A percentile compares a stretch with the other conserved stretches of the same genome.
These are phyloP conservation scores for Leptinotarsa lineolata DNA, from an alignment of 1,140 invertebrate species.

Conservation along the genomic window DNA sequence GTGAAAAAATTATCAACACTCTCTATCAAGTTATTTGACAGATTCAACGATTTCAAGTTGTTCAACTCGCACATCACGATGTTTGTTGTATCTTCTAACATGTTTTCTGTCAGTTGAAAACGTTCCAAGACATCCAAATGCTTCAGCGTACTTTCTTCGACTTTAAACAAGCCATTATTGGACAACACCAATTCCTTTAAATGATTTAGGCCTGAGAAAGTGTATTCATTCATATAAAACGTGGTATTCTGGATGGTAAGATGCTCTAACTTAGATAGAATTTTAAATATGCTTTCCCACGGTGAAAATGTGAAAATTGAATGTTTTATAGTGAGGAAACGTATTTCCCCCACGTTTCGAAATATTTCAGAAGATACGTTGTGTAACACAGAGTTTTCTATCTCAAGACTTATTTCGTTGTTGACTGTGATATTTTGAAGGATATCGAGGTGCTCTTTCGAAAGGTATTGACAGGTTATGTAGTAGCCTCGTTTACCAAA, in stretches of 20 bases:
- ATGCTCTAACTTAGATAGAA: slow-evolving; percentile 33
- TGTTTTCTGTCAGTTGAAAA: slow-evolving; percentile 44
- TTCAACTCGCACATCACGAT: slow-evolving; percentile 41
- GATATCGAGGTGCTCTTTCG: slow-evolving; percentile 38
- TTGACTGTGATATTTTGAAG: slow-evolving; percentile 45
- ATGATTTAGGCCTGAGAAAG: slow-evolving; percentile 35
- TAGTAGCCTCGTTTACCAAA: slow-evolving; percentile 50
- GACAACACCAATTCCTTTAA: slow-evolving; percentile 41
- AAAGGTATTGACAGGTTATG: slow-evolving; percentile 46
- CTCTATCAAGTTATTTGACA: slow-evolving; percentile 34
- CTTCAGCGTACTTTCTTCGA: slow-evolving; percentile 34
- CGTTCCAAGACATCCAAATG: slow-evolving; percentile 37
- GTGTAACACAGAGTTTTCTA: slow-evolving; percentile 42
- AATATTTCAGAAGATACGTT: slow-evolving; percentile 42
- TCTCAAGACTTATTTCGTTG: slow-evolving; percentile 48
- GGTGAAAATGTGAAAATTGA: slow-evolving; percentile 34
- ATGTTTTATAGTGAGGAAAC: slow-evolving; percentile 40
- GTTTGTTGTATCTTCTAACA: slow-evolving; percentile 36
- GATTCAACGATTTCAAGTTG: slow-evolving; percentile 36
- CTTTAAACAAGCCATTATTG: slow-evolving; percentile 37
- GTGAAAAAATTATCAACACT: slow-evolving; percentile 29
- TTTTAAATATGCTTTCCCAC: slow-evolving; percentile 35
- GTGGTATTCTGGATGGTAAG: slow-evolving; percentile 36
- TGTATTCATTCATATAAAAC: slow-evolving; percentile 32
- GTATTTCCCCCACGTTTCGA: slow-evolving; percentile 43